Conservation (phyloP, 2,113 vertebrate genomes). For the Pyrgilauda ruficollis region DNA sequence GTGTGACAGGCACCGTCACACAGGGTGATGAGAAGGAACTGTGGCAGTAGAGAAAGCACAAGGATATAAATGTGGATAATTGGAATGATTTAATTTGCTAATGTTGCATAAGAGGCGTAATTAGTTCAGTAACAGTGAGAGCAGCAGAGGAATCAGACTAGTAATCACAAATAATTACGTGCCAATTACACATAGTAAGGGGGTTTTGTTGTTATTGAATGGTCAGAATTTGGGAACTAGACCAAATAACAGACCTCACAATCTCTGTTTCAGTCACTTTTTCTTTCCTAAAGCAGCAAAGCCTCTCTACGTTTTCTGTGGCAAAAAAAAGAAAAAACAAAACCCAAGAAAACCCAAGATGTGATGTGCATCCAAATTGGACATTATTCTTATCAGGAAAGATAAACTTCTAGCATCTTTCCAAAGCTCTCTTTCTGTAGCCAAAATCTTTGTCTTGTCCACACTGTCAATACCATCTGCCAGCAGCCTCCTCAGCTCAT, state of each 20-base stretch:
- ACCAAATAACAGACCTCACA: slow-evolving; percentile 47
- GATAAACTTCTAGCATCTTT: slow-evolving; percentile 62
- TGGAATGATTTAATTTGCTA: slow-evolving; percentile 71
- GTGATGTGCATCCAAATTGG: slow-evolving; percentile 39
- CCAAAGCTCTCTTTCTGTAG: slow-evolving; percentile 60
- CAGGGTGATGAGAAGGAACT: slow-evolving; percentile 19
- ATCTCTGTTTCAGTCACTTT: slow-evolving; percentile 13
- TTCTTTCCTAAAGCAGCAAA: background rate
- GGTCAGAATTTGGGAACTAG: slow-evolving; percentile 42
- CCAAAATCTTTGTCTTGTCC: slow-evolving; percentile 74
- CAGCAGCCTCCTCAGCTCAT: slow-evolving; percentile 68
- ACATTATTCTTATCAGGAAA: slow-evolving; percentile 27
- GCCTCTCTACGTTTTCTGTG: slow-evolving; percentile 25
- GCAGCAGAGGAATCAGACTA: slow-evolving; percentile 60
- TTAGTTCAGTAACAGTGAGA: slow-evolving; percentile 69
- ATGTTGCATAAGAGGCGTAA: slow-evolving; percentile 67
- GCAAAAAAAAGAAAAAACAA: background rate
- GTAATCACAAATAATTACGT: slow-evolving; percentile 68
- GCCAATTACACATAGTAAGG: slow-evolving; percentile 57
- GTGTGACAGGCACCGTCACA: slow-evolving; percentile 16
- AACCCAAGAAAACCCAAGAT: background rate
- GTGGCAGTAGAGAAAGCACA: slow-evolving; percentile 37
- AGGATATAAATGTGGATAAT: slow-evolving; percentile 61
- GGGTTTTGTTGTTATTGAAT: slow-evolving; percentile 48
- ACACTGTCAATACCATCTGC: slow-evolving; percentile 78